Evolutionary conservation across 2,888 invertebrate species (phyloP).

Genomic region (Anagyrus pseudococci): DNA sequence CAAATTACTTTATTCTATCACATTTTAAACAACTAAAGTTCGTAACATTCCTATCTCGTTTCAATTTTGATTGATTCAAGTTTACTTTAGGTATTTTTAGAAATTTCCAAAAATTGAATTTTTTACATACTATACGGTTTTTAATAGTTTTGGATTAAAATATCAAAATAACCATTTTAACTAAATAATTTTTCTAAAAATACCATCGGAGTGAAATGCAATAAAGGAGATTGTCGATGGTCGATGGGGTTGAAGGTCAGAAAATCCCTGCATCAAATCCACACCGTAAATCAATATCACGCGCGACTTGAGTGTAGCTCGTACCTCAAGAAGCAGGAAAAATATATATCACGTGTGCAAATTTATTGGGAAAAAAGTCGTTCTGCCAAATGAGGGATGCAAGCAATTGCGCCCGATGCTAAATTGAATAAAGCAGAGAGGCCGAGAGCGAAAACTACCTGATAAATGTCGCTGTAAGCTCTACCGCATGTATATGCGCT

Average conservation of each 20-base stretch:
- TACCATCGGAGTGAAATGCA: too few relatives aligned
- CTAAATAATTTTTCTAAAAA: too few relatives aligned
- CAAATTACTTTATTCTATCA: too few relatives aligned
- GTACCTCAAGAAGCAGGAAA: neutral
- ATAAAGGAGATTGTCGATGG: too few relatives aligned
- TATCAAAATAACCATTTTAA: too few relatives aligned
- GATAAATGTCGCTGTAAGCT: slow-evolving; percentile 7
- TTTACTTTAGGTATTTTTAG: too few relatives aligned
- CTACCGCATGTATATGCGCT: neutral
- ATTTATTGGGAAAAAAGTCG: neutral
- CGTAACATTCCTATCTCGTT: too few relatives aligned
- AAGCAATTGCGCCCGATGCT: slow-evolving; percentile 12
- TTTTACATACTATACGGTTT: too few relatives aligned
- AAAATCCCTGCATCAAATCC: neutral
- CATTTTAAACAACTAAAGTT: too few relatives aligned
- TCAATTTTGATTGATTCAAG: too few relatives aligned
- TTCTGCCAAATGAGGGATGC: slow-evolving; percentile 14
- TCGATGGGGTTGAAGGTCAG: neutral
- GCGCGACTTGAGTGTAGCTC: slow-evolving; percentile 19
- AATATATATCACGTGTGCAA: neutral
- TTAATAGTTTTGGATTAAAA: too few relatives aligned
- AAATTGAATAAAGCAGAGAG: neutral
- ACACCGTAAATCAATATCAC: slow-evolving; percentile 18
- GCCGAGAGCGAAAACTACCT: neutral
- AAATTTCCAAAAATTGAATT: too few relatives aligned